These are phyloP conservation scores for Alexandromys fortis DNA, from an alignment of 2,113 vertebrate genomes.

Conservation along the genomic window DNA sequence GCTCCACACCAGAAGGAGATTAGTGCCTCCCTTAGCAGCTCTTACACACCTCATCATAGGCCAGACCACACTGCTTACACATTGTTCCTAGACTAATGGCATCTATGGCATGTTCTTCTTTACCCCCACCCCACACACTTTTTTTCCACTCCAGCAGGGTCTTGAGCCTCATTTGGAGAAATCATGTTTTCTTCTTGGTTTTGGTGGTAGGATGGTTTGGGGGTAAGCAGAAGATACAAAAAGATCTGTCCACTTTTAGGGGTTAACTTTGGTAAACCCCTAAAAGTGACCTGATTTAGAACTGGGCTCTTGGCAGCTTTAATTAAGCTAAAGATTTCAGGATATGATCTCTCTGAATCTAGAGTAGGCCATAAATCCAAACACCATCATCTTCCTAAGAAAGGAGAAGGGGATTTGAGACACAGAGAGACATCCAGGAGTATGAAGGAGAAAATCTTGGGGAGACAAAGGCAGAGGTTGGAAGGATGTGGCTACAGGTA, in stretches of 20 bases:
- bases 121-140: background rate
- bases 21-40: accelerated
- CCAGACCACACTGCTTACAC: background rate
- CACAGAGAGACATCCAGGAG: background rate
- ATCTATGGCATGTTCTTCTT: too few relatives aligned
- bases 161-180: background rate
- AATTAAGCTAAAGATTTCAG: background rate
- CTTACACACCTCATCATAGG: background rate
- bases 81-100: background rate
- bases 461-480: background rate
- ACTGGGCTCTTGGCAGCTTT: background rate
- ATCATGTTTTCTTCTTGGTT: background rate
- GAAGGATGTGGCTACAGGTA: background rate
- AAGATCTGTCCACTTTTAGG: background rate
- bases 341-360: background rate
- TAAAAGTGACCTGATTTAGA: background rate
- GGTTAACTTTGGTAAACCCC: too few relatives aligned
- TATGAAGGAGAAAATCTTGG: accelerated
- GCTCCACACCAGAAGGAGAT: background rate
- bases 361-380: background rate
- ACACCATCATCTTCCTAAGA: background rate
- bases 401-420: background rate
- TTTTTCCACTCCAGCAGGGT: background rate
- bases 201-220: background rate
- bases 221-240: background rate